A percentile compares a stretch with the other conserved stretches of the same genome.
Evolutionary conservation across 2,888 invertebrate species (phyloP).

Genomic region (Eurytoma californica): DNA sequence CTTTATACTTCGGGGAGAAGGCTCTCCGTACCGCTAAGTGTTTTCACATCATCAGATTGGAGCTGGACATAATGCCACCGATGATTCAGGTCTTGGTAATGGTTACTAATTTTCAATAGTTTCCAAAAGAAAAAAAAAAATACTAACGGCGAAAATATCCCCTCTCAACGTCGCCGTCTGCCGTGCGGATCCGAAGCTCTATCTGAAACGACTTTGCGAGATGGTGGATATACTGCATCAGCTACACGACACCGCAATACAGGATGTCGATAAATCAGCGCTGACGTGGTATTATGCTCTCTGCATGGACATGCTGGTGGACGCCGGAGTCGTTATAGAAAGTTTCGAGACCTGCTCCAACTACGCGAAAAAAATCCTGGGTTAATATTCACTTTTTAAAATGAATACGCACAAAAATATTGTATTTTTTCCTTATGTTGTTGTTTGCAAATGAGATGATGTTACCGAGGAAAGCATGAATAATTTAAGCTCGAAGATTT

Average conservation of each 20-base stretch:
- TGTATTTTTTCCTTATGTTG: too few relatives aligned
- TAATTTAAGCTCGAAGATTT: too few relatives aligned
- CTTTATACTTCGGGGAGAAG: constrained; percentile 60
- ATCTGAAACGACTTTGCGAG: constrained; percentile 76
- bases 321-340: constrained; percentile 78
- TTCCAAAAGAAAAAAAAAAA: neutral
- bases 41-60: constrained; percentile 58
- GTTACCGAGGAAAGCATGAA: too few relatives aligned
- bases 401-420: too few relatives aligned
- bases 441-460: too few relatives aligned
- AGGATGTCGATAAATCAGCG: constrained; percentile 67
- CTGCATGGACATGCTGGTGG: constrained; percentile 78
- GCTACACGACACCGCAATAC: constrained; percentile 65
- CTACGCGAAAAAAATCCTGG: constrained; percentile 71
- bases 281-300: constrained; percentile 78
- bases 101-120: neutral
- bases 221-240: constrained; percentile 76
- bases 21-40: constrained; percentile 60
- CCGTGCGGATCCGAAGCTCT: constrained; percentile 56
- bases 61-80: constrained; percentile 61
- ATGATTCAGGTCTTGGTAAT: constrained; percentile 64
- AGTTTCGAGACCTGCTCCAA: constrained; percentile 75
- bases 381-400: constrained; percentile 46
- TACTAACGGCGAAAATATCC: neutral
- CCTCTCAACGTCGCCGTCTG: too few relatives aligned